Base-by-base conservation (phyloP, 2,113 vertebrate genomes). In the Toxotes jaculatrix region DNA sequence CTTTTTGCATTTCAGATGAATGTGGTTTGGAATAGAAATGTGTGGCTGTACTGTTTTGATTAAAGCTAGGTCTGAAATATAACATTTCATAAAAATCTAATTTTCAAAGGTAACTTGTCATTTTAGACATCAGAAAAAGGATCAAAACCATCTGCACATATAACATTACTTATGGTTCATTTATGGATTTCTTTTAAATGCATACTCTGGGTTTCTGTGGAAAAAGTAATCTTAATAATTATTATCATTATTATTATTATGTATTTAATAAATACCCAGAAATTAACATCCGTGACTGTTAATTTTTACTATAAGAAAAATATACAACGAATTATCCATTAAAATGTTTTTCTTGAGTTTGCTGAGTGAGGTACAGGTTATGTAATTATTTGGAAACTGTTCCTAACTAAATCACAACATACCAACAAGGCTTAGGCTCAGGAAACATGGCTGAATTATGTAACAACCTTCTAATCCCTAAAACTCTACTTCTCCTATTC, bases 401-500 rank as follows among this genome's bases (percentile, higher is more conserved):
- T 34, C 19, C 74, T 32, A 42, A 36, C 31, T 23, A 47, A 83
- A 27, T 60, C n/a, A 4, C 23, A 56, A 51, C 42, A 45, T 80
- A 36, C 51, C 45, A 69, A 14, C 34, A 19, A 23, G 57, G 27
- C 31, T 86, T 76, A 75, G 40, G 49, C 53, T 65, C 61, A 40
- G 7, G 49, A 67, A 77, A 61, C 36, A n/a, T 43, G 42, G 60
- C 32, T 19, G 43, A 84, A 61, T 78, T 84, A 86, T 68, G 63
- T 34, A 86, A 74, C 36, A 32, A 27, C 17, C 19, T 38, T 59
- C 65, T 87, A 77, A 86, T 89, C 80, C 59, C 23, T 79, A 67
- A 71, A 89, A 55, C 81, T 69, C 36, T 21, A 17, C 63, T 40
- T 42, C 12, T 4, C 36, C 36, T 36, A 6, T 5, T 6, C 36